Evolutionary conservation across 2,797 vertebrate genomes (phyloP), one percentile per base, ranked within the genome.

Genomic region (Parauchenoglanis ngamensis): DNA sequence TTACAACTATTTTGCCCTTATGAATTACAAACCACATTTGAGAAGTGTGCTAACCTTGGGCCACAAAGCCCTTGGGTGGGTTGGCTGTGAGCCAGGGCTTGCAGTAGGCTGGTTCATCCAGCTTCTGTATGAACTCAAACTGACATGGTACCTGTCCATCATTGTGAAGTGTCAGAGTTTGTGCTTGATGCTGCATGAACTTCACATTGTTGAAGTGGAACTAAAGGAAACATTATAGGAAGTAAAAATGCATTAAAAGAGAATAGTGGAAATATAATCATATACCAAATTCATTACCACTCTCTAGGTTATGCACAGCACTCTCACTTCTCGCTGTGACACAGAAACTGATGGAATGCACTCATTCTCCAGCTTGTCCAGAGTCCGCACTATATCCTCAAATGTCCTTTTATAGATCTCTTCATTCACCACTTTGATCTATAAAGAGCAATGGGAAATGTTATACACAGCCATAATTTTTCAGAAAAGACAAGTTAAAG

Each of bases 311-410:
- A 44, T 8, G 73, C 10, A 46, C 19, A 15, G 31, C 77, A 79
- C 67, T 31, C 92, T 91, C 95, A 99, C 98, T 96, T 99, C 98
- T 91, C 93, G 93, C 84, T 93, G 94, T 77, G 97, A 97, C 57
- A 99, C 92, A 0, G 95, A 95, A 83, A 98, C 97, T 0, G 98
- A 99, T 21, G 98, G 98, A 92, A 99, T 99, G 89, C 96, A 98
- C 90, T 98, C 98, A 8, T 99, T 99, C 92, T 99, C 98, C 97
- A 97, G 95, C 93, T 98, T 99, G 89, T 99, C 98, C 90, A 99
- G 92, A 59, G 96, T 96, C 31, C 97, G 97, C 25, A 99, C 97
- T 2, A 98, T 98, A 84, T 98, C 97, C 91, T 99, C 98, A 92
- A 99, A 97, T 0, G 94, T 97, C 91, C 96, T 97, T 92, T 97